Conservation (phyloP, 2,113 vertebrate genomes). For the Pseudopipra pipra region DNA sequence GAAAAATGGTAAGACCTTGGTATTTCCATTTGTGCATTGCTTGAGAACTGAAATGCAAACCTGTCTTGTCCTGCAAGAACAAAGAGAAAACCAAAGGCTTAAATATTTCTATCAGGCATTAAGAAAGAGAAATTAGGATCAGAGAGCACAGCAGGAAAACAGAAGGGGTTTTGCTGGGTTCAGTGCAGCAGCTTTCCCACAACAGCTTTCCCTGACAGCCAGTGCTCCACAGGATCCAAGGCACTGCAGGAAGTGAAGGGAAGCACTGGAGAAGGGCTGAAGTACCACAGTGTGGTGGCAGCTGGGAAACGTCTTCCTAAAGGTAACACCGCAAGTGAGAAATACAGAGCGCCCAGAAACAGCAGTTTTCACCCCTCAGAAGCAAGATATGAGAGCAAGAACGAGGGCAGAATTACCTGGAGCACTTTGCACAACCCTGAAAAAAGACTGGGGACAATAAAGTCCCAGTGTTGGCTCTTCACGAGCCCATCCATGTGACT, state of each 20-base stretch:
- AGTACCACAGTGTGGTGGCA: not conserved
- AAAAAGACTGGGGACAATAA: not conserved
- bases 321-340: not conserved
- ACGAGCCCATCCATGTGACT: not conserved
- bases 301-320: not conserved
- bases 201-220: not conserved
- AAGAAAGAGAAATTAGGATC: not conserved
- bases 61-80: not conserved
- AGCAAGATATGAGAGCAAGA: not conserved
- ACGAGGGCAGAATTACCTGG: not conserved
- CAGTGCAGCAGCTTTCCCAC: not conserved
- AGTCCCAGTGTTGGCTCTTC: not conserved
- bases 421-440: not conserved
- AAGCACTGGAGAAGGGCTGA: not conserved
- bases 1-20: not conserved
- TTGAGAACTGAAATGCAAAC: not conserved
- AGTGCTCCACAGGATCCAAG: not conserved
- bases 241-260: not conserved
- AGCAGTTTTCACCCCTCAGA: not conserved
- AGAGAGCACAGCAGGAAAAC: not conserved
- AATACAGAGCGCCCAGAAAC: not conserved
- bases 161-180: not conserved
- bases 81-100: not conserved
- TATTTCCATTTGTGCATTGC: not conserved
- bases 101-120: not conserved